phyloP scores from a whole-genome alignment of 2,113 vertebrate genomes.

The Lampris megalopsis region DNA sequence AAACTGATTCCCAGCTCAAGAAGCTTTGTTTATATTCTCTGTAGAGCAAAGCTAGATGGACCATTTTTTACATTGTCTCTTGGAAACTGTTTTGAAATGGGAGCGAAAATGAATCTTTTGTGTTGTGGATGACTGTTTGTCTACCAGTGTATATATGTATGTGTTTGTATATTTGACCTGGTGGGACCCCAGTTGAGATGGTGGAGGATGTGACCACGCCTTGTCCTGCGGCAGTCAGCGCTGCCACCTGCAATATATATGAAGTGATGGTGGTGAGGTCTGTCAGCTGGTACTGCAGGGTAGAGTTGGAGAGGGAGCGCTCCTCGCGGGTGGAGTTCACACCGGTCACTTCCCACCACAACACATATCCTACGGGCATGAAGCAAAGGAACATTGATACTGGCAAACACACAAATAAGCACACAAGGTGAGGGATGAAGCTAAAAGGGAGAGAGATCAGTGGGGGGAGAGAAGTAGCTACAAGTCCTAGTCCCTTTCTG shows the following conservation, averaged over 20 bases:
- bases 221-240: slow-evolving; percentile 84
- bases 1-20: too few species aligned
- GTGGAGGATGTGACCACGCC: slow-evolving; percentile 88
- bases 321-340: slow-evolving; percentile 83
- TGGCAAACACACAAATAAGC: slow-evolving; percentile 14
- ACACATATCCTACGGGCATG: slow-evolving; percentile 83
- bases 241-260: slow-evolving; percentile 92
- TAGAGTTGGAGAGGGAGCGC: slow-evolving; percentile 84
- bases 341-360: slow-evolving; percentile 92
- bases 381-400: slow-evolving; percentile 38
- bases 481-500: slow-evolving; percentile 56
- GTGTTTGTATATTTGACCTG: slow-evolving; percentile 83
- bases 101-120: not conserved
- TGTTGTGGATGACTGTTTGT: not conserved
- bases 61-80: too few species aligned
- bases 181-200: slow-evolving; percentile 96
- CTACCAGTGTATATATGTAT: not conserved
- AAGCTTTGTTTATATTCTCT: too few species aligned
- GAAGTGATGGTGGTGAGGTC: slow-evolving; percentile 91
- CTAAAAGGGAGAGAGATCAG: slow-evolving; percentile 17
- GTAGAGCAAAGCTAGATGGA: too few species aligned
- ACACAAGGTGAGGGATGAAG: slow-evolving; percentile 27
- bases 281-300: slow-evolving; percentile 89
- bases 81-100: too few species aligned
- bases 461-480: slow-evolving; percentile 36